These are phyloP conservation scores for Cheiracanthium punctorium DNA, from an alignment of 2,888 invertebrate species.

Conservation along the genomic window DNA sequence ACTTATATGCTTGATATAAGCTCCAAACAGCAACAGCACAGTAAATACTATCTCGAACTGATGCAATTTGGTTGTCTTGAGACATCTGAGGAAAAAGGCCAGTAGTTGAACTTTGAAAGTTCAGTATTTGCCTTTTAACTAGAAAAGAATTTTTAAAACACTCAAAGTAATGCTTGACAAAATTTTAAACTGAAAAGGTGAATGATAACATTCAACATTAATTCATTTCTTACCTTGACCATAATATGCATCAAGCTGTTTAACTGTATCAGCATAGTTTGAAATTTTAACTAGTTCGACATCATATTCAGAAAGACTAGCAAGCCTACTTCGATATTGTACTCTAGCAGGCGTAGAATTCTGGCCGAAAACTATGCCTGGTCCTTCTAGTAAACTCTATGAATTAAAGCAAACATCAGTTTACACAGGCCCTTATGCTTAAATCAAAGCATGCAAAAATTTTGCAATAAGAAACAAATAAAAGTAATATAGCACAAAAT, in stretches of 20 bases:
- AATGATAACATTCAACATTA: no score
- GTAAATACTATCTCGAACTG: conserved; percentile 94
- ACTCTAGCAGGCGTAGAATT: conserved; percentile 38
- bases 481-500: not conserved
- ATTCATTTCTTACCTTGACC: conserved; percentile 78
- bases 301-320: conserved; percentile 69
- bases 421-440: not conserved
- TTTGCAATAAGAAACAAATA: not conserved
- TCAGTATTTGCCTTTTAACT: conserved; percentile 93
- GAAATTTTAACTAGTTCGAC: conserved; percentile 70
- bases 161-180: not conserved
- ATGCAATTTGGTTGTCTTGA: conserved; percentile 88
- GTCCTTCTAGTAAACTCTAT: conserved; percentile 60
- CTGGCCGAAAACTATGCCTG: conserved; percentile 4
- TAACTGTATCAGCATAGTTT: conserved; percentile 92
- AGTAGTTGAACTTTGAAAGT: conserved; percentile 93
- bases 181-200: no score
- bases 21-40: conserved; percentile 98
- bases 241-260: conserved; percentile 94
- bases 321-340: conserved; percentile 62
- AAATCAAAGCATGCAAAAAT: not conserved
- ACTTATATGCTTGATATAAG: conserved; percentile 96
- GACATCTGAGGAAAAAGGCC: conserved; percentile 93
- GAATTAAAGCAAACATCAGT: not conserved
- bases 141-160: conserved; percentile 68